Evolutionary conservation across 2,888 invertebrate genomes (phyloP).

Genomic region (Xestia rhomboidea): DNA sequence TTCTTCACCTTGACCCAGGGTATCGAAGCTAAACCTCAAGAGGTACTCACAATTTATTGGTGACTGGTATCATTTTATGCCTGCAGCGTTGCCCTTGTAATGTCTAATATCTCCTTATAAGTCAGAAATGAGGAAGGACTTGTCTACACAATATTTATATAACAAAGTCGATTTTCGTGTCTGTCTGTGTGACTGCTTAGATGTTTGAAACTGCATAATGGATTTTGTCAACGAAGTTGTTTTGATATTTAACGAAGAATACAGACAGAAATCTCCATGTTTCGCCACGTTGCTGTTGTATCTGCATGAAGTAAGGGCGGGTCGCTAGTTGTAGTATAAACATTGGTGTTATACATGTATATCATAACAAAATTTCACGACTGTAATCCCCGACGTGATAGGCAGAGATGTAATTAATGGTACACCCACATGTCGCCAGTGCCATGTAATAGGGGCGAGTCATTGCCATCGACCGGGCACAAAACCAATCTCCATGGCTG

Average conservation of each 20-base stretch:
- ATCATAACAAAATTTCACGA: background rate
- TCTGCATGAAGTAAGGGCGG: background rate
- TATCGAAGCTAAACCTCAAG: constrained; percentile 24
- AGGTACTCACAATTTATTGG: constrained; percentile 33
- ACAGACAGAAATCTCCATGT: background rate
- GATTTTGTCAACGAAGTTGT: background rate
- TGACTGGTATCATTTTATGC: constrained; percentile 28
- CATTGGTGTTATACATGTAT: background rate
- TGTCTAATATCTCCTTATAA: constrained; percentile 14
- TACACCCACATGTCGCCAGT: background rate
- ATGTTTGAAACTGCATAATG: background rate
- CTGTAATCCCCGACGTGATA: background rate
- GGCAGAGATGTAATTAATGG: background rate
- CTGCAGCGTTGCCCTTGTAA: constrained; percentile 42
- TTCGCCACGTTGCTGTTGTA: background rate
- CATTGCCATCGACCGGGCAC: background rate
- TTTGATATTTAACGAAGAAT: background rate
- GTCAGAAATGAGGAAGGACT: constrained; percentile 15
- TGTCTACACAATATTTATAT: background rate
- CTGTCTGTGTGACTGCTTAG: background rate
- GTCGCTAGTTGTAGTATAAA: background rate
- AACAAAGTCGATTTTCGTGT: background rate
- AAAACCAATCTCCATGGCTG: background rate
- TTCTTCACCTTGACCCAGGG: constrained; percentile 51
- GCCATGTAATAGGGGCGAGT: background rate